A percentile compares a stretch with the other conserved stretches of the same genome.
Conservation (phyloP, 2,888 invertebrate genomes). For the Lasius fuliginosus region DNA sequence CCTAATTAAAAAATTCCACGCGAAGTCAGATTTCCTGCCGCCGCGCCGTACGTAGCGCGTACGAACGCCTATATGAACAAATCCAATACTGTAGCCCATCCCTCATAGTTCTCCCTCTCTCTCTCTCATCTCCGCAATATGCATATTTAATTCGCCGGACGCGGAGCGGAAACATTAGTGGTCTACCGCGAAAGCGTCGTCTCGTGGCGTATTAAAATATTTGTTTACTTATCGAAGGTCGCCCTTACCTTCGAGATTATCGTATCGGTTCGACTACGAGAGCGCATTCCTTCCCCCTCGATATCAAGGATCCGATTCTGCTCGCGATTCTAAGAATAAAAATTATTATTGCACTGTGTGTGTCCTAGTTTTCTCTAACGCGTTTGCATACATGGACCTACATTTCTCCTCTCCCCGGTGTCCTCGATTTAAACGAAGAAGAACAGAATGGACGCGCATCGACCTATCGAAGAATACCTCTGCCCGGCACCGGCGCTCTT, state of each 20-base stretch:
- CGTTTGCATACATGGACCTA: not conserved
- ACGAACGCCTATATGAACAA: slow-evolving; percentile 65
- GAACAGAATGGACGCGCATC: not conserved
- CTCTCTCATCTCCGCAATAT: slow-evolving; percentile 59
- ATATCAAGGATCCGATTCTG: not conserved
- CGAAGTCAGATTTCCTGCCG: slow-evolving; percentile 79
- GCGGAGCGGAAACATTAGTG: slow-evolving; percentile 30
- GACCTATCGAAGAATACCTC: slow-evolving; percentile 27
- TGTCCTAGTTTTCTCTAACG: not conserved
- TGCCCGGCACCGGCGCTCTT: not conserved
- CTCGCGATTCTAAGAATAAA: not conserved
- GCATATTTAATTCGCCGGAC: slow-evolving; percentile 68
- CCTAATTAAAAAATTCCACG: slow-evolving; percentile 84
- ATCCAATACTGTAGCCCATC: slow-evolving; percentile 69
- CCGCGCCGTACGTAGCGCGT: slow-evolving; percentile 50
- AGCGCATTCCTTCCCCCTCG: not conserved
- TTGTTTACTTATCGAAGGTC: not conserved
- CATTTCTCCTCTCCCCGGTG: not conserved
- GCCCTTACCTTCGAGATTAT: not conserved
- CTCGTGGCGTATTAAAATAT: slow-evolving; percentile 9
- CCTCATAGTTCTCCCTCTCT: slow-evolving; percentile 30
- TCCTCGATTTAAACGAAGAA: slow-evolving; percentile 24
- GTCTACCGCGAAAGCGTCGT: slow-evolving; percentile 15
- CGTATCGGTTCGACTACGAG: not conserved
- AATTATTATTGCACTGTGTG: not conserved